A percentile compares a stretch with the other conserved stretches of the same genome.
These are phyloP conservation scores for Mayetiola destructor DNA, from an alignment of 2,888 invertebrate species.

Conservation along the genomic window DNA sequence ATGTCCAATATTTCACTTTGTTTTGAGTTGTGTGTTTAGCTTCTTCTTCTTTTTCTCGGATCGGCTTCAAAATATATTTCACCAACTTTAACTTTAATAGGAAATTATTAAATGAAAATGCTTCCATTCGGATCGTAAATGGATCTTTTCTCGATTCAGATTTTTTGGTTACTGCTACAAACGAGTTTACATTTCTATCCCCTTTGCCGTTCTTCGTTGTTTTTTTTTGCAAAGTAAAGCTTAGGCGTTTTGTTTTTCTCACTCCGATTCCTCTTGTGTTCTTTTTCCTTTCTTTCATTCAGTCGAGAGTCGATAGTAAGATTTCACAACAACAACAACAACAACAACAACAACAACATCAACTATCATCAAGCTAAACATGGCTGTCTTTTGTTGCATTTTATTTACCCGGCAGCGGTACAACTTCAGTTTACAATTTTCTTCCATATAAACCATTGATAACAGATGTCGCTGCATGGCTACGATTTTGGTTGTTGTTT, in stretches of 20 bases:
- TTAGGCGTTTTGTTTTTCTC: constrained; percentile 1
- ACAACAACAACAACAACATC: neutral
- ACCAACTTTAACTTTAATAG: no score
- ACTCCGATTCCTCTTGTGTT: no score
- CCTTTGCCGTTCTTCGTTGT: no score
- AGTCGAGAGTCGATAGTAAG: neutral
- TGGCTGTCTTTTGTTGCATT: constrained; percentile 1
- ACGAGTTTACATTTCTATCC: neutral
- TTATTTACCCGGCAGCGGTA: neutral
- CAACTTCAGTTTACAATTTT: neutral
- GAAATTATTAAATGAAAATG: neutral
- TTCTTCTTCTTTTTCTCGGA: neutral
- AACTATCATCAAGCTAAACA: neutral
- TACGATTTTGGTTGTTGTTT: no score
- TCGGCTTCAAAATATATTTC: no score
- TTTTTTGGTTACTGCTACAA: neutral
- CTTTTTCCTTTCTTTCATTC: neutral
- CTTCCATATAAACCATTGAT: neutral
- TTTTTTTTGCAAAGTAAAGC: neutral
- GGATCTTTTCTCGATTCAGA: neutral
- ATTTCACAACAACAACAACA: neutral
- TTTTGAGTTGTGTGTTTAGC: neutral
- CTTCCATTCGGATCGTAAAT: neutral
- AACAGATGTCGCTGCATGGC: neutral
- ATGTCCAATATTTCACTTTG: neutral